Conservation (phyloP, 1,140 invertebrate species). For the Plectrocnemia conspersa region DNA sequence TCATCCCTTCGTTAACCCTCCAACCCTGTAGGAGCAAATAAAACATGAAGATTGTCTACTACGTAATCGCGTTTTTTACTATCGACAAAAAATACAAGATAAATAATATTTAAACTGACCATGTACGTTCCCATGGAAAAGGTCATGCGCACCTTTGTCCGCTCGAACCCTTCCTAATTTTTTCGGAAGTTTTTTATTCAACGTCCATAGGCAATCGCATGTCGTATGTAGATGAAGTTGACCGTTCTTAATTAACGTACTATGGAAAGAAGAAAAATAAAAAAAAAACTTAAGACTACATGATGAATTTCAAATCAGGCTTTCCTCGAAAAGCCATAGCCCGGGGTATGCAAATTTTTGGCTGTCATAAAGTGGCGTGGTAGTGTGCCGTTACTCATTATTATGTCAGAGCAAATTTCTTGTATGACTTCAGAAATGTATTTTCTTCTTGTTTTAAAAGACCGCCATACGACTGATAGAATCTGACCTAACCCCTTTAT, state of each 20-base stretch:
- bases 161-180: constrained; percentile 20
- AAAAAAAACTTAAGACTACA: too few relatives aligned
- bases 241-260: too few relatives aligned
- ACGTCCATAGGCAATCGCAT: too few relatives aligned
- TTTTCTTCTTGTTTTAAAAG: constrained; percentile 3
- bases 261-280: too few relatives aligned
- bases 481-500: constrained; percentile 19
- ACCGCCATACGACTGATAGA: constrained; percentile 15
- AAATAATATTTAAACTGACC: constrained; percentile 25
- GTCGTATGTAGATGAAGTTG: too few relatives aligned
- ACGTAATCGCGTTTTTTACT: constrained; percentile 22
- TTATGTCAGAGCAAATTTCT: too few relatives aligned
- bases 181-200: constrained; percentile 17
- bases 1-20: constrained; percentile 18
- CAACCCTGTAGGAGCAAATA: constrained; percentile 8
- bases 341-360: too few relatives aligned
- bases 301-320: too few relatives aligned
- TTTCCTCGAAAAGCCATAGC: too few relatives aligned
- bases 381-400: too few relatives aligned
- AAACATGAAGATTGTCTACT: constrained; percentile 23
- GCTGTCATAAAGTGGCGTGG: too few relatives aligned
- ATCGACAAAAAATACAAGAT: constrained; percentile 27
- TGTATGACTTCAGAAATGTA: too few relatives aligned
- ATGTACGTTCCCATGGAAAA: constrained; percentile 26
- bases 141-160: constrained; percentile 14